These are phyloP conservation scores for Heterocephalus glaber DNA, from an alignment of 2,113 vertebrate genomes.

Conservation along the genomic window DNA sequence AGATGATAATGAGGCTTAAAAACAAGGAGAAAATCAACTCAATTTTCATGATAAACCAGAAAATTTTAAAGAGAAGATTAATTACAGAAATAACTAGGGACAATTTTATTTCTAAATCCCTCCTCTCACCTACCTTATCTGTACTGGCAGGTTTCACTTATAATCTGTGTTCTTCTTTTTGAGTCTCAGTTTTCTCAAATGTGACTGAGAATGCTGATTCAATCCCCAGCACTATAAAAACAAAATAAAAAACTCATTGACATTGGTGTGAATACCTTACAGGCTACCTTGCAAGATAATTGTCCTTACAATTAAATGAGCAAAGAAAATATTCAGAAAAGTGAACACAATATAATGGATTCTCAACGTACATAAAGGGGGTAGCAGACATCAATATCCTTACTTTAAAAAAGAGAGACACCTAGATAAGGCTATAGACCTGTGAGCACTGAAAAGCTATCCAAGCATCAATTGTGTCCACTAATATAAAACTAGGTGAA, in stretches of 20 bases:
- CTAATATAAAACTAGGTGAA: conserved; percentile 33
- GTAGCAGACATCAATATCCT: not conserved
- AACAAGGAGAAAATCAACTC: not conserved
- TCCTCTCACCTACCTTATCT: not conserved
- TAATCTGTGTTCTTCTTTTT: conserved; percentile 1
- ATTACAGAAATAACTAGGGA: conserved; percentile 18
- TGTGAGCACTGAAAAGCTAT: not conserved
- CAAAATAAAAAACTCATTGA: not conserved
- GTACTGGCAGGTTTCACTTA: not conserved
- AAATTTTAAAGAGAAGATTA: not conserved
- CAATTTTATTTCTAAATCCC: conserved; percentile 34
- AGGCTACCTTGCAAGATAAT: not conserved
- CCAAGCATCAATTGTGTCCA: not conserved
- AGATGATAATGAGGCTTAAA: not conserved
- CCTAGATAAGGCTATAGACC: not conserved
- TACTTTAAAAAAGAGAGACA: not conserved
- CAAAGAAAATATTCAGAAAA: conserved; percentile 38
- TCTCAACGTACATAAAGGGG: not conserved
- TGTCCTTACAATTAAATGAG: not conserved
- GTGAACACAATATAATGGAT: not conserved
- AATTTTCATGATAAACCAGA: conserved; percentile 24
- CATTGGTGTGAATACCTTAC: not conserved
- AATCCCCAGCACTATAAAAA: not conserved
- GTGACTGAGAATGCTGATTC: not conserved
- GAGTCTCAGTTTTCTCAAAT: not conserved